A percentile compares a stretch with the other conserved stretches of the same genome.
Evolutionary conservation across 2,888 invertebrate species (phyloP).

Genomic region (Scrobipalpa costella): DNA sequence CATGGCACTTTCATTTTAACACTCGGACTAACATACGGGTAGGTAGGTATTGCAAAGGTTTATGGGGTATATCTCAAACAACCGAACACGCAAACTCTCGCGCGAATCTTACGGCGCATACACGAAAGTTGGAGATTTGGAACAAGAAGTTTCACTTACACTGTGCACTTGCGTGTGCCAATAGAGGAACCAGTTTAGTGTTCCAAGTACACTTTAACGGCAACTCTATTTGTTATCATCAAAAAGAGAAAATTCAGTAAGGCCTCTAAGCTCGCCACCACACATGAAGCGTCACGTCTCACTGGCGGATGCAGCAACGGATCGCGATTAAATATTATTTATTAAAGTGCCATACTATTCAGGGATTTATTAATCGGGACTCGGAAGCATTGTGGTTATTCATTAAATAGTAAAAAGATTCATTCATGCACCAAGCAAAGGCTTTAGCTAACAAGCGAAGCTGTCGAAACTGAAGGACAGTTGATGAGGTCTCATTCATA

Average conservation of each 20-base stretch:
- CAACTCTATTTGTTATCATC: conserved; percentile 61
- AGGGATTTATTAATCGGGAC: conserved; percentile 68
- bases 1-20: conserved; percentile 78
- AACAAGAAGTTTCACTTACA: conserved; percentile 81
- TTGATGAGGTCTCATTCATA: conserved; percentile 31
- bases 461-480: conserved; percentile 28
- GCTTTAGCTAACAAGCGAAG: conserved; percentile 50
- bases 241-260: conserved; percentile 78
- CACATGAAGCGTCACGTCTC: conserved; percentile 71
- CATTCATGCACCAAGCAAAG: conserved; percentile 68
- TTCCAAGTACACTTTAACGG: conserved; percentile 69
- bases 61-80: conserved; percentile 64
- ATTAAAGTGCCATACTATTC: conserved; percentile 79
- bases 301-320: conserved; percentile 71
- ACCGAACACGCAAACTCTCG: conserved; percentile 78
- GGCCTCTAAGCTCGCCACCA: conserved; percentile 75
- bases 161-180: conserved; percentile 80
- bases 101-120: conserved; percentile 73
- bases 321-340: conserved; percentile 61
- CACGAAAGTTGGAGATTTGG: conserved; percentile 81
- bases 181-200: conserved; percentile 75
- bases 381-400: conserved; percentile 56
- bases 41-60: conserved; percentile 69
- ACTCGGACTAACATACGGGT: conserved; percentile 63
- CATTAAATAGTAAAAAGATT: conserved; percentile 40